Evolutionary conservation across 2,113 vertebrate genomes (phyloP).

Genomic region (Heterocephalus glaber): DNA sequence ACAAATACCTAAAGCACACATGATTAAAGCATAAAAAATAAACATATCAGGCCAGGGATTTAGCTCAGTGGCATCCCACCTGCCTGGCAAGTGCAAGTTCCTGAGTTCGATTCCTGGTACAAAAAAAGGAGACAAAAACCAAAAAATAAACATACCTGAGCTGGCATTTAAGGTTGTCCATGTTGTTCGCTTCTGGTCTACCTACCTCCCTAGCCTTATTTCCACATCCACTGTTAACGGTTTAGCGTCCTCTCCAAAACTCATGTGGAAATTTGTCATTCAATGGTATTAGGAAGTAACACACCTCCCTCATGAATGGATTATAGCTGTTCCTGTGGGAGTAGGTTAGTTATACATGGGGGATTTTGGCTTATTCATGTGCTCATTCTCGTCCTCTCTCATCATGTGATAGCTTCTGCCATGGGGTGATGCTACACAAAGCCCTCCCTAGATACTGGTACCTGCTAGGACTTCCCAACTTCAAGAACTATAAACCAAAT

Average conservation of each 20-base stretch:
- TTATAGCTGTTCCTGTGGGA: neutral
- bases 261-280: neutral
- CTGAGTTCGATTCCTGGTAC: too few relatives aligned
- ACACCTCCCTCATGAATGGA: neutral
- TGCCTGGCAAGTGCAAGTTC: too few relatives aligned
- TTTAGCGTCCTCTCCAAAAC: neutral
- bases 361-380: neutral
- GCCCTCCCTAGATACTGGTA: neutral
- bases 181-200: constrained; percentile 16
- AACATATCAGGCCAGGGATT: neutral
- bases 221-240: neutral
- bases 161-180: constrained; percentile 42
- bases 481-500: neutral
- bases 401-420: neutral
- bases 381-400: neutral
- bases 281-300: neutral
- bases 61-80: too few relatives aligned
- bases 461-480: neutral
- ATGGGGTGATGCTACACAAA: neutral
- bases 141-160: constrained; percentile 5
- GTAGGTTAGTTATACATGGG: neutral
- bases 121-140: too few relatives aligned
- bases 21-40: constrained; percentile 33
- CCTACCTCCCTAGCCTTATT: neutral
- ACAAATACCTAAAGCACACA: constrained; percentile 17